Base-by-base conservation (phyloP, 1,140 invertebrate genomes). In the Cylas formicarius region DNA sequence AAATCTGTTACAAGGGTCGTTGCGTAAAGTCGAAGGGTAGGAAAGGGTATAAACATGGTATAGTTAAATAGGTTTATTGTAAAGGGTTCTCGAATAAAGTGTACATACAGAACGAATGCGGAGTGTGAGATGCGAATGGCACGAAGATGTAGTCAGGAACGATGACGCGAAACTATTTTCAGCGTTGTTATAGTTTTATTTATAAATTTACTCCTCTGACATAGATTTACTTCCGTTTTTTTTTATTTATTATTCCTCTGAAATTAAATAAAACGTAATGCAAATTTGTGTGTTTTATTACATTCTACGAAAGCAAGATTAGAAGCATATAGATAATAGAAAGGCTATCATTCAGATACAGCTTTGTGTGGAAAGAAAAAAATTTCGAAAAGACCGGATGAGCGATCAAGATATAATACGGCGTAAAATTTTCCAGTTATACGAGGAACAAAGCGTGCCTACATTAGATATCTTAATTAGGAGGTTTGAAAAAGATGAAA, bases 1-100 rank as follows among this genome's bases (percentile, higher is more conserved):
- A 89, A 68, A 89, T 89, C 32, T 89, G 86, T 56, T 89, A 83
- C 60, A 77, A 82, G 57, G 86, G 86, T 13, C 78, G 80, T 52
- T 89, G 86, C 61, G 77, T 88, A 36, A 86, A 86, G 68, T 83
- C 82, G 6, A 80, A 69, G 52, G 59, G 65, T 16, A 56, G 37
- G 38, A 52, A 40, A 19, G 26, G 17, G 13, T 29, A 18, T 9
- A 21, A 38, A 40, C 29, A 33, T n/a, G n/a, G n/a, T 10, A 37
- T 18, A 20, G 14, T 11, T 17, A 37, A 31, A 46, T 10, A 9
- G 21, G 19, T 19, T 44, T 10, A 19, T 17, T 39, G 20, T 26
- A 35, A 27, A 20, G 16, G 36, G 19, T 39, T 27, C 22, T 49
- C n/a, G 13, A 33, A 24, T 46, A 40, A 23, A 24, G 31, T 44